Evolutionary conservation across 2,113 vertebrate genomes (phyloP).

Genomic region (Cynoglossus semilaevis): DNA sequence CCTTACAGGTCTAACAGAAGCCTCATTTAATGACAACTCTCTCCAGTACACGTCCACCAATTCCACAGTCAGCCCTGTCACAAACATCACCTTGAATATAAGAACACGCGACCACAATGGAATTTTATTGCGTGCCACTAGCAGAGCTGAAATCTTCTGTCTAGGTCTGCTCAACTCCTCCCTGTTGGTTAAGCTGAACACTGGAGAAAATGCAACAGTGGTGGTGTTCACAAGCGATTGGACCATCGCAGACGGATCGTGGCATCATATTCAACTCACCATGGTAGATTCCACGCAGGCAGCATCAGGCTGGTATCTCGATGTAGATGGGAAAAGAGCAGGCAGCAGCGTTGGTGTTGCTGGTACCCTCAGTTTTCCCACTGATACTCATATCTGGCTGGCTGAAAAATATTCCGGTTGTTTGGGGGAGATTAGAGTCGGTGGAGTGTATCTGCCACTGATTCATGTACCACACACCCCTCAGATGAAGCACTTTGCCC

Average conservation of each 20-base stretch:
- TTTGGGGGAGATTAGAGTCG: conserved; percentile 83
- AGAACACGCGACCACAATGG: conserved; percentile 84
- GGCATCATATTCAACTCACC: conserved; percentile 81
- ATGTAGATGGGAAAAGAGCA: conserved; percentile 70
- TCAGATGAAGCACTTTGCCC: conserved; percentile 75
- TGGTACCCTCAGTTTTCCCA: conserved; percentile 82
- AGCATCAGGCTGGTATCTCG: conserved; percentile 78
- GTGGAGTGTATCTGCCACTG: conserved; percentile 84
- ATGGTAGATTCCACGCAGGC: conserved; percentile 69
- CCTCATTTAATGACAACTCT: conserved; percentile 78
- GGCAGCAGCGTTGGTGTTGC: conserved; percentile 64
- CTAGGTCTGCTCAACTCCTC: conserved; percentile 82
- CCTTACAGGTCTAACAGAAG: conserved; percentile 83
- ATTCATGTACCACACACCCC: conserved; percentile 49
- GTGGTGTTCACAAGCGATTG: conserved; percentile 72
- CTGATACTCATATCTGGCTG: conserved; percentile 69
- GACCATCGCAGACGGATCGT: conserved; percentile 80
- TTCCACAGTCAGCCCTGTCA: conserved; percentile 70
- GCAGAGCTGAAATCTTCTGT: conserved; percentile 73
- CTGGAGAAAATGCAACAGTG: conserved; percentile 71
- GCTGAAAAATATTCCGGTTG: conserved; percentile 90
- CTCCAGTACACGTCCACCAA: conserved; percentile 76
- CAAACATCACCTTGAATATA: conserved; percentile 78
- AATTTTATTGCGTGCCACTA: conserved; percentile 74
- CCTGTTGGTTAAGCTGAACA: conserved; percentile 77